Evolutionary conservation across 2,113 vertebrate genomes (phyloP), one percentile per base, ranked within the genome.

Genomic region (Gnathonemus longibarbis): DNA sequence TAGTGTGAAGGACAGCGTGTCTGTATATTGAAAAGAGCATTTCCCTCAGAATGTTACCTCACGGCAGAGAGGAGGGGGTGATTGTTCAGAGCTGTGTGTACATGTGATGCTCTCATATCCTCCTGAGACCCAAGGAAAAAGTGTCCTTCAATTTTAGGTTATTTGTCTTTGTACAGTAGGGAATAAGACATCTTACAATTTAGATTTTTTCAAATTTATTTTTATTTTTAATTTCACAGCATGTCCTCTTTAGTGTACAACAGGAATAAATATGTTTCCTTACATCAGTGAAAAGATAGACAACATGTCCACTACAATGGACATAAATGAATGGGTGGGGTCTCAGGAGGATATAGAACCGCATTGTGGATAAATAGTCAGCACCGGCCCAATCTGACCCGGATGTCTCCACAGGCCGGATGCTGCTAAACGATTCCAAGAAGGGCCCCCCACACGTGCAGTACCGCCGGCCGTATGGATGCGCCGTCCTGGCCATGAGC

Each of bases 341-440:
- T 42, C 39, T 3, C 39, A 42, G 39, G 3, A 3, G 39, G 39
- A 42, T 42, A 87, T 27, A 49, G 11, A 53, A 42, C 13, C 35
- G 74, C 13, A 15, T 19, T 42, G n/a, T 21, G 84, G 53, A 45
- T 39, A 3, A 42, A 53, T 3, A 45, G n/a, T 39, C n/a, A 35
- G 8, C 50, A 8, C 39, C n/a, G 5, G 21, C 7, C 24, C 8
- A 4, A 1, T 24, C 15, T 84, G 5, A 53, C 42, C 49, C 53
- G 39, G 49, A 74, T 86, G 88, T 42, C 84, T 42, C 4, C 48
- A 3, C 88, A 99, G 98, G 98, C 6, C 97, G 98, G 1, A 99
- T 99, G 98, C 91, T 99, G 94, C 89, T 99, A 89, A 99, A 99
- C 4, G 98, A 99, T 94, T 99, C 98, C 8, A 99, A 97, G 94